Evolutionary conservation across 2,888 invertebrate species (phyloP).

Genomic region (Microctonus hyperodae): DNA sequence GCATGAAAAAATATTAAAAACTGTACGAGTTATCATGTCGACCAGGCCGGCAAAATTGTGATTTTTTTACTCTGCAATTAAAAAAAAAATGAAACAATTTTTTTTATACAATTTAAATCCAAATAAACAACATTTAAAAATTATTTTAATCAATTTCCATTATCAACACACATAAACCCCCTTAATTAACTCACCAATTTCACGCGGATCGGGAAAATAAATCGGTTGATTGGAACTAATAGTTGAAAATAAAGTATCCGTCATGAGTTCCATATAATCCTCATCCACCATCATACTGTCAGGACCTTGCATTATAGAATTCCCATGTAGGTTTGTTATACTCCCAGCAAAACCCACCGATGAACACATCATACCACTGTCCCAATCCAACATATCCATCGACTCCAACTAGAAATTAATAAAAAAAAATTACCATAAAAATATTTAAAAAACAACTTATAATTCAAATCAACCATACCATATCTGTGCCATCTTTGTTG

Average conservation of each 20-base stretch:
- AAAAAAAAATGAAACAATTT: too few species aligned
- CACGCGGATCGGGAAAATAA: slow-evolving; percentile 95
- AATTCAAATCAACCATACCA: too few species aligned
- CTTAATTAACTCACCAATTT: slow-evolving; percentile 89
- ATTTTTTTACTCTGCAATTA: too few species aligned
- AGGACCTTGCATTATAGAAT: slow-evolving; percentile 49
- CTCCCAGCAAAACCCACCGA: slow-evolving; percentile 50
- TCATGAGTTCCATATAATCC: slow-evolving; percentile 87
- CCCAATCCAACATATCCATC: slow-evolving; percentile 78
- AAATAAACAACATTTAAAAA: too few species aligned
- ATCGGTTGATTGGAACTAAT: slow-evolving; percentile 86
- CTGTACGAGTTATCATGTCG: too few species aligned
- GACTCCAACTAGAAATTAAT: slow-evolving; percentile 70
- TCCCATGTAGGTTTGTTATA: slow-evolving; percentile 50
- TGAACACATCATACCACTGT: slow-evolving; percentile 47
- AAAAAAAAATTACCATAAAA: slow-evolving; percentile 42
- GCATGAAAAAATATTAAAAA: too few species aligned
- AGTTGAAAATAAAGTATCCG: slow-evolving; percentile 89
- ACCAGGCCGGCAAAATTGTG: too few species aligned
- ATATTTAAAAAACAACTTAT: slow-evolving; percentile 6
- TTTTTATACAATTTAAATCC: too few species aligned
- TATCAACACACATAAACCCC: too few species aligned
- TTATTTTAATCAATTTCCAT: too few species aligned
- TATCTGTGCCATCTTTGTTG: slow-evolving; percentile 76
- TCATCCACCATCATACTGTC: slow-evolving; percentile 82